Evolutionary conservation across 23 tunicate genomes (phyloP).

Genomic region (Halocynthia roretzi): DNA sequence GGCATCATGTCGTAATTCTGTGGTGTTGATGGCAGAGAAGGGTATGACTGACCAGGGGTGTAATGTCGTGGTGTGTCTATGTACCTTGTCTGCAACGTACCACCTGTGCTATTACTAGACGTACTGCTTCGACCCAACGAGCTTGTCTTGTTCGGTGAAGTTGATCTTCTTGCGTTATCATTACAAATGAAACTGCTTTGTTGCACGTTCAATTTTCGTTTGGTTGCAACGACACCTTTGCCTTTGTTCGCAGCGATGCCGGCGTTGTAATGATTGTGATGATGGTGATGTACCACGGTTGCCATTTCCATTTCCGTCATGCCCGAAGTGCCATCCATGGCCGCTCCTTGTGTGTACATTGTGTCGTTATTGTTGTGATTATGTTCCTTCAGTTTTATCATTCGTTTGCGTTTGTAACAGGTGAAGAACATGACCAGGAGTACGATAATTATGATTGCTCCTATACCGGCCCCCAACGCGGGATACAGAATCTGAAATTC

Average conservation of each 20-base stretch:
- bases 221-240: background rate
- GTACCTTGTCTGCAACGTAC: conserved; percentile 13
- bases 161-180: conserved; percentile 17
- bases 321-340: background rate
- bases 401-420: conserved; percentile 33
- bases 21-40: background rate
- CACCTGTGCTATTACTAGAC: conserved; percentile 57
- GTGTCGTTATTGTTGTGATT: conserved; percentile 11
- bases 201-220: background rate
- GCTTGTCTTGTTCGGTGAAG: conserved; percentile 43
- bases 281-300: conserved; percentile 13
- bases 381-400: conserved; percentile 21
- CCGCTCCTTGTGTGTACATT: conserved; percentile 10
- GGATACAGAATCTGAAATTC: conserved; percentile 47
- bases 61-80: conserved; percentile 32
- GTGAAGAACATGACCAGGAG: conserved; percentile 28
- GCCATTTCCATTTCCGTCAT: conserved; percentile 17
- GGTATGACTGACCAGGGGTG: conserved; percentile 22
- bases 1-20: background rate
- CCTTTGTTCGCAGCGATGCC: background rate
- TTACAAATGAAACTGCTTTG: background rate
- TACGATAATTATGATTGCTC: conserved; percentile 26
- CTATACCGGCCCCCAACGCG: conserved; percentile 46
- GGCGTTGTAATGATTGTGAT: conserved; percentile 20
- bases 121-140: conserved; percentile 59